phyloP scores from a whole-genome alignment of 2,797 vertebrate species.

The Anas acuta region DNA sequence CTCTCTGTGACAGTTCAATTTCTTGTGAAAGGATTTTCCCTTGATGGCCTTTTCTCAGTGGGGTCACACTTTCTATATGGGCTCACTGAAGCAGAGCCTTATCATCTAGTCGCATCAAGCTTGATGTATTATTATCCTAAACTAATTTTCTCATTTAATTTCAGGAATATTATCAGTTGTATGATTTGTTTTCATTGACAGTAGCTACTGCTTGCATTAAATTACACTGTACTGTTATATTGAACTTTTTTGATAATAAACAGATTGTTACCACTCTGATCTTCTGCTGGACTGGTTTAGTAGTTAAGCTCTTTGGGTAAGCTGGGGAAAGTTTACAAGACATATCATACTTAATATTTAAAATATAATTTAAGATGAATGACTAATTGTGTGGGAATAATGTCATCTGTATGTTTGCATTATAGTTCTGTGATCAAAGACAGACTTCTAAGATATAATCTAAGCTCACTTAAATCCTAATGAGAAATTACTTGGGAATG shows the following conservation, averaged over 20 bases:
- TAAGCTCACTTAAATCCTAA: constrained; percentile 62
- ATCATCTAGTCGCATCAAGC: not conserved
- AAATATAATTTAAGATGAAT: constrained; percentile 49
- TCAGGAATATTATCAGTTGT: not conserved
- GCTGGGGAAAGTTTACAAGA: constrained; percentile 49
- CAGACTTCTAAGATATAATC: constrained; percentile 56
- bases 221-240: not conserved
- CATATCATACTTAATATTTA: constrained; percentile 49
- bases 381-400: constrained; percentile 69
- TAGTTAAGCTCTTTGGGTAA: constrained; percentile 41
- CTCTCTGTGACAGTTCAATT: not conserved
- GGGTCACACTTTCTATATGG: not conserved
- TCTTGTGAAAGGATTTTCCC: not conserved
- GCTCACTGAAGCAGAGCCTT: not conserved
- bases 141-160: constrained; percentile 10
- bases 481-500: constrained; percentile 52
- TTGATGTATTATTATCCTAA: not conserved
- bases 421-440: constrained; percentile 58
- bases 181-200: not conserved
- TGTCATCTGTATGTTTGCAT: constrained; percentile 53
- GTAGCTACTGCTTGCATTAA: not conserved
- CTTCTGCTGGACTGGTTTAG: not conserved
- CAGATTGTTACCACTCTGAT: not conserved
- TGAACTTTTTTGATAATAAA: constrained; percentile 6
- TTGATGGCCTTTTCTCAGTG: not conserved